Base-by-base conservation (phyloP, 2,797 vertebrate species). In the Meda fulgida region DNA sequence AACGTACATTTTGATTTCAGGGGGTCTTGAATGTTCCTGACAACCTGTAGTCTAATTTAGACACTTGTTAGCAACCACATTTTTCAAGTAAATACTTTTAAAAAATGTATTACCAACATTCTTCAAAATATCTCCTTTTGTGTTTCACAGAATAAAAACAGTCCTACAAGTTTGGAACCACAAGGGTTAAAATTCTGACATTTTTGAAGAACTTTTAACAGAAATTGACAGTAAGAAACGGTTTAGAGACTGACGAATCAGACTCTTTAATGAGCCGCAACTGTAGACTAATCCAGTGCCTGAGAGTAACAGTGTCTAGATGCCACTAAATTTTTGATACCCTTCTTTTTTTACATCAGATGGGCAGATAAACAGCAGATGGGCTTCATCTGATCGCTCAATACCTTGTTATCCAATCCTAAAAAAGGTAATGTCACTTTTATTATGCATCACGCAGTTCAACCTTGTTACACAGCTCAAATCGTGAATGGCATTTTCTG, bases 401-500 rank as follows among this genome's bases (percentile, higher is more conserved):
- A 53, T 78, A 81, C 55, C 65, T 71, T 78, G 36, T n/a, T 53
- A 63, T 70, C 31, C 19, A 82, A 46, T 71, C 75, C 31, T 67
- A 55, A 70, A 63, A 48, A 81, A 36, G 73, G 6, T 82, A 69
- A 46, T 29, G 31, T 79, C 38, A 75, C 51, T 71, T 83, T 83
- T 48, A 83, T 75, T 51, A 83, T 76, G 81, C 71, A 66, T 18
- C 31, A 75, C 10, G 1, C 43, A 53, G 71, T 66, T 66, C 31
- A 76, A 21, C 55, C 60, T 51, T 51, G n/a, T 76, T 21, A 38
- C 21, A n/a, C 14, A 19, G 58, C 67, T 81, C 58, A 2, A 81
- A 78, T 75, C 26, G 5, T 46, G 36, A 84, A 46, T 78, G 83
- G 13, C 18, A 26, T 84, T 84, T 83, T 87, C 76, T 83, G 55